Base-by-base conservation (phyloP, 1,140 invertebrate genomes). In the Ostrea edulis region DNA sequence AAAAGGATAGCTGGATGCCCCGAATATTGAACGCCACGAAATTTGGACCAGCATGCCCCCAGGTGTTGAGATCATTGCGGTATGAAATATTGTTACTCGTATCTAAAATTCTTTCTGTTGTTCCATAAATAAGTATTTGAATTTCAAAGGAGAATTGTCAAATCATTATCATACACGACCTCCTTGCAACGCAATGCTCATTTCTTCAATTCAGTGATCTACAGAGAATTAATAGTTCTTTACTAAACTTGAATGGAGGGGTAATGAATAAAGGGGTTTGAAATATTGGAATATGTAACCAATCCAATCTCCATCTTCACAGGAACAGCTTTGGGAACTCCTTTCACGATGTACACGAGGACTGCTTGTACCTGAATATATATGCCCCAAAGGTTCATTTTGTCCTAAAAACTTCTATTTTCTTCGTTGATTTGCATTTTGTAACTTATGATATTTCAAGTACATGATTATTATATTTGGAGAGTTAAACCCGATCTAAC, bases 351-450 rank as follows among this genome's bases (percentile, higher is more conserved):
- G 25, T 82, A 52, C 5, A 82, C 7, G 81, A 82, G 51, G 44
- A 82, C 20, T 82, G 44, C 51, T 82, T 82, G 82, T 82, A 82
- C 17, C 82, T 82, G 3, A 82, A 82, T 82, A 51, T 82, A 44
- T 82, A 82, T 29, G 20, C 44, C 2, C 44, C 81, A 1, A 52
- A 14, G 81, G 81, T 82, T 8, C n/a, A 22, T 71, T 58, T 20
- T 20, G 11, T 20, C 20, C 5, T 58, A 3, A 58, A 58, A 22
- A 81, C 0, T n/a, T 4, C 5, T 0, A 11, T n/a, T 5, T 29
- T 11, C 44, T 81, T 71, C 9, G 12, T 12, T n/a, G 20, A 22
- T n/a, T 12, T 12, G 22, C 11, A 12, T 81, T 14, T 35, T 22
- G 12, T 12, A 51, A 71, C 35, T 25, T 7, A 25, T n/a, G 20